Evolutionary conservation across 2,113 vertebrate species (phyloP), one percentile per base, ranked within the genome.

Genomic region (Aspidoscelis tigris): DNA sequence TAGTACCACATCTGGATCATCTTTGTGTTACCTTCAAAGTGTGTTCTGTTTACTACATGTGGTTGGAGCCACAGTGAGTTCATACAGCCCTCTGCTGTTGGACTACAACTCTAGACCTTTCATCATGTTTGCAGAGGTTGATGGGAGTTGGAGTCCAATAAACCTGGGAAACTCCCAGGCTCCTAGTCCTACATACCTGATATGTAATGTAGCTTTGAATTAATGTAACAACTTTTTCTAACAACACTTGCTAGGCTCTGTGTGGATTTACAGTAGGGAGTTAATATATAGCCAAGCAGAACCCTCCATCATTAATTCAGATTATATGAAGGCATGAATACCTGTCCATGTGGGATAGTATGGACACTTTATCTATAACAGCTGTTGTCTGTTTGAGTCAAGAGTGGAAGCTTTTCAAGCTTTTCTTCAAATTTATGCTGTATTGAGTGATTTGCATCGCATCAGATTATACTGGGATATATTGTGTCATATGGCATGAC

Each of bases 401-500:
- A 74, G 81, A 68, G 82, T 80, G 90, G 82, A 80, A 64, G 86
- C 58, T 61, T 61, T 61, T 61, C 58, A 88, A 58, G 71, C 88
- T 93, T 86, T 81, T 10, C 64, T 92, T 91, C 89, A 93, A 88
- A 93, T 95, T 95, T 93, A 90, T 92, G 89, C 93, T 89, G 90
- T 91, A 95, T 73, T 77, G 91, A 94, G 88, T 92, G 91, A 95
- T 94, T 94, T 93, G 94, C 88, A 92, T 92, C 44, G 73, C 90
- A 84, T 91, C 92, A 72, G 91, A 95, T 96, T 95, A 94, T 91
- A 86, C 73, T 94, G 90, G 94, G 94, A 93, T 96, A 92, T 95
- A 93, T 88, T 79, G 86, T 95, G 94, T 97, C 96, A 95, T 94
- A 88, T 94, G 95, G 94, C 93, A 87, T 93, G 96, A 95, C 96